Percentiles rank a stretch among this genome's conserved stretches.
Conservation (phyloP, 2,888 invertebrate genomes). For the Synergus japonicus region DNA sequence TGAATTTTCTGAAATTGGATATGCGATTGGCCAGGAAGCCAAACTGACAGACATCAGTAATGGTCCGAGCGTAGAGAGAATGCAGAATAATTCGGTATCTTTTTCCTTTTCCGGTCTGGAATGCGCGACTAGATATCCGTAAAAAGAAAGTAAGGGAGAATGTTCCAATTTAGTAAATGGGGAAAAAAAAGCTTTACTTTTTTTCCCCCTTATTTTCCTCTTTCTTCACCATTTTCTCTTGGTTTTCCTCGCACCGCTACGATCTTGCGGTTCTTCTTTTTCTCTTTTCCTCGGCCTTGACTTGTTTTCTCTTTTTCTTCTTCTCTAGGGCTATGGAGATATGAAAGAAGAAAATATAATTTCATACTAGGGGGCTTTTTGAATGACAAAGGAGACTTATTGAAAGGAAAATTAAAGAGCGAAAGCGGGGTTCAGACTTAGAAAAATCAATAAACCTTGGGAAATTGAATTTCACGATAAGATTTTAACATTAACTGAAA, state of each 20-base stretch:
- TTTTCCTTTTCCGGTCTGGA: conserved; percentile 20
- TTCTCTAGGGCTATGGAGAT: neutral
- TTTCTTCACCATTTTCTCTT: conserved; percentile 1
- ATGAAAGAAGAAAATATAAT: conserved; percentile 3
- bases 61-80: neutral
- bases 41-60: neutral
- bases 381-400: conserved; percentile 2
- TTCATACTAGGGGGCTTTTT: neutral
- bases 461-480: neutral
- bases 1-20: neutral
- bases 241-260: conserved; percentile 32
- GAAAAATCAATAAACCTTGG: neutral
- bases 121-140: conserved; percentile 41
- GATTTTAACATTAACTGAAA: neutral
- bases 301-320: conserved; percentile 28
- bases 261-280: neutral
- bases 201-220: neutral
- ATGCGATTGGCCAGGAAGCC: neutral
- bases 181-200: conserved; percentile 32
- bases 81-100: conserved; percentile 6
- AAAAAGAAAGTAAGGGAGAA: conserved; percentile 41
- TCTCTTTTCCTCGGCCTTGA: neutral
- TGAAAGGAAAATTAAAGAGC: neutral
- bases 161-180: conserved; percentile 52
- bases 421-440: neutral